Base-by-base conservation (phyloP, 92 coral and sea anemone genomes). In the Virgularia gustaviana region DNA sequence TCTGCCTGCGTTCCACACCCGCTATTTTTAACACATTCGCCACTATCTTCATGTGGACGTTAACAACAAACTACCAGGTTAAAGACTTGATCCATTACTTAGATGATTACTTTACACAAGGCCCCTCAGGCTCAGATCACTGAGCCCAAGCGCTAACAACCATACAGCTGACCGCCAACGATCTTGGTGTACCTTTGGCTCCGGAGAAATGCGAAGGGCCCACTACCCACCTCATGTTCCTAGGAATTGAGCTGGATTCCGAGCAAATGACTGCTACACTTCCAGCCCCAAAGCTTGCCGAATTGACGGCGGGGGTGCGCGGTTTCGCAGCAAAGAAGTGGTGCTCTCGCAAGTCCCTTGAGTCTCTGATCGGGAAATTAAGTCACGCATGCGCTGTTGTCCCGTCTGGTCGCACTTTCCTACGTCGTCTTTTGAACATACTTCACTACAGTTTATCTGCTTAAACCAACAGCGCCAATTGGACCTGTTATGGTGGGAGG, bases 201-300 rank as follows among this genome's bases (percentile, higher is more conserved):
- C 70, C 45, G 1, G 70, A 34, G 1, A 62, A 62, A 37, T 62
- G 70, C 70, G 49, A 35, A 1, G 49, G 70, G 47, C 70, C 70
- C 20, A 52, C 45, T 7, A 39, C 45, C 15, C 45, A 39, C 15
- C 15, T 57, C 1, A 63, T 66, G 11, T 52, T 74, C 13, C 33
- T 74, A 2, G 79, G 72, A 4, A 59, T 74, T 27, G 63, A 76
- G 52, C 71, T 77, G 11, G 75, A 77, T 30, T 63, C 36, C n/a
- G 19, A 29, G 3, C 6, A 23, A 6, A 37, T 75, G 57, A 19
- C 23, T 1, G 60, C 65, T 32, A 49, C 28, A 9, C 13, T 49
- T 9, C 39, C 61, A 2, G 23, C 61, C 57, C n/a, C n/a, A n/a
- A n/a, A n/a, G n/a, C n/a, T n/a, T n/a, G n/a, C n/a, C n/a, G n/a